Base-by-base conservation (phyloP, 2,113 vertebrate genomes). In the Sprattus sprattus region DNA sequence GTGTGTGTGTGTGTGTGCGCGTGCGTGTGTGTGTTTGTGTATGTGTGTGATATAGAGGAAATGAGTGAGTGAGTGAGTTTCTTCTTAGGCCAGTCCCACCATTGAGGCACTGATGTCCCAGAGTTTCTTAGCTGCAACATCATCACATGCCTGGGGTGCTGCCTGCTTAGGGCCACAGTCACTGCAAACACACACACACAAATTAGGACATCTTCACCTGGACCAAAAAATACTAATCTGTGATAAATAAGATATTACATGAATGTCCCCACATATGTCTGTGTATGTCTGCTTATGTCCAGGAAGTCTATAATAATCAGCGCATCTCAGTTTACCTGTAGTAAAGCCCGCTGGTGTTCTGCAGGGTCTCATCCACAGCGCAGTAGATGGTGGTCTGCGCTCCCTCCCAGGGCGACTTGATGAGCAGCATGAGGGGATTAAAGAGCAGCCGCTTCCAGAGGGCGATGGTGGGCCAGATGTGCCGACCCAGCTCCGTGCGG, bases 81-180 rank as follows among this genome's bases (percentile, higher is more conserved):
- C 13, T 32, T 75, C 82, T 91, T 88, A 93, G 11, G 67, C 84
- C 87, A 94, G 90, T 49, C 92, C 91, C 6, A 95, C 93, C 94
- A 95, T 93, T 45, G 91, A 92, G 2, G 90, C 85, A 78, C 95
- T 95, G 82, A 95, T 86, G 44, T 94, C 92, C 95, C 94, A 95
- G 52, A 95, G 93, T 88, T 54, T 92, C 87, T 89, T 92, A 46
- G 95, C 94, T 10, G 90, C 87, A 0, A 67, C 87, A 18, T 95
- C 93, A 85, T 95, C 92, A 49, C 85, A 86, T 50, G 91, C 95
- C 71, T 91, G 92, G 7, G 92, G 90, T 0, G 93, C 93, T 0
- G 90, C 46, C 2, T 52, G 52, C 84, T 85, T 57, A 83, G 39
- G 54, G 28, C 71, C 50, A 83, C 47, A 9, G 81, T 50, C 81